Conservation (phyloP, 2,888 invertebrate species). For the Melanophora roralis region DNA sequence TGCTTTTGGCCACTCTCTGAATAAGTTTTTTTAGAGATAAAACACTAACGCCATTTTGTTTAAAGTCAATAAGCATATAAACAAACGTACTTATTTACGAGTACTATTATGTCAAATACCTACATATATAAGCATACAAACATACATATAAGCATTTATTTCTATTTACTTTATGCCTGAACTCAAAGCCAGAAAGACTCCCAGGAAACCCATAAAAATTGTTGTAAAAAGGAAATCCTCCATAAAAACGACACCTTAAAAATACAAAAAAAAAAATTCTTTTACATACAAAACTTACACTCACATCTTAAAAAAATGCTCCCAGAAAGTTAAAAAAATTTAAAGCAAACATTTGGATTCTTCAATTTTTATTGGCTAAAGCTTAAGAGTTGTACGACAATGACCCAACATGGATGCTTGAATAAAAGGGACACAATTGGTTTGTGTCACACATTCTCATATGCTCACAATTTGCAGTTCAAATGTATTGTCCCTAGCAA, state of each 20-base stretch:
- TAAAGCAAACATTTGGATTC: conserved; percentile 49
- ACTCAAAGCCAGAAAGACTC: background rate
- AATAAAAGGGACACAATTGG: conserved; percentile 67
- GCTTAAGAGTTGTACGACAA: conserved; percentile 66
- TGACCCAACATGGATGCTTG: conserved; percentile 67
- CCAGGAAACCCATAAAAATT: conserved; percentile 18
- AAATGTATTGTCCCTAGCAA: conserved; percentile 56
- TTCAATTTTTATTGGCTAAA: conserved; percentile 67
- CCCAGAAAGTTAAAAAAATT: conserved; percentile 2
- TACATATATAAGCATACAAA: background rate
- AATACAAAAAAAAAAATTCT: conserved; percentile 29
- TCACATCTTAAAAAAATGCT: conserved; percentile 10
- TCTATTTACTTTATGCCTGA: conserved; percentile 50
- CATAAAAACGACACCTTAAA: conserved; percentile 48
- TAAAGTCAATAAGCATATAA: conserved; percentile 38
- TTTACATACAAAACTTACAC: background rate
- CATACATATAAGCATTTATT: background rate
- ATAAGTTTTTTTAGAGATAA: conserved; percentile 39
- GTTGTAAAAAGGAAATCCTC: conserved; percentile 13
- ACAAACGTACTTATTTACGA: background rate
- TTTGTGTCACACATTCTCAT: conserved; percentile 64
- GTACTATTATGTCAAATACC: background rate
- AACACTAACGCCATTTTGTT: conserved; percentile 59
- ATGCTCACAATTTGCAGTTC: conserved; percentile 10
- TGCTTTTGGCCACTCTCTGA: conserved; percentile 40